Percentiles rank a stretch among this genome's conserved stretches.
Evolutionary conservation across 2,797 vertebrate species (phyloP).

Genomic region (Hylomyscus alleni): DNA sequence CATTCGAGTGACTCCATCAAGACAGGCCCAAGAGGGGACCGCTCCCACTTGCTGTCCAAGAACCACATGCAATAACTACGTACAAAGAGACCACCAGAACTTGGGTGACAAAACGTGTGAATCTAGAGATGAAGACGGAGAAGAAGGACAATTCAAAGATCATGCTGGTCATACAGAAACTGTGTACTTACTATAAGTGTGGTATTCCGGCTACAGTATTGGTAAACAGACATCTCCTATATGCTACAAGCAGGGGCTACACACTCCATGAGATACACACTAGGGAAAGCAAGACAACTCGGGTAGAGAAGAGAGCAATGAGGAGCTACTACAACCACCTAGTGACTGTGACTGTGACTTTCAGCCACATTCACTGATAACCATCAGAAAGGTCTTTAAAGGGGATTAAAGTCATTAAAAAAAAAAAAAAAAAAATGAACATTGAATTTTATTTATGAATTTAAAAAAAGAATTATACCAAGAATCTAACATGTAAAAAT

Average conservation of each 20-base stretch:
- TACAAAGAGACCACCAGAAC: background rate
- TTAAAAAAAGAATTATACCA: constrained; percentile 87
- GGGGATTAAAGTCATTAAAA: constrained; percentile 74
- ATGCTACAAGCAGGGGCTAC: too few relatives aligned
- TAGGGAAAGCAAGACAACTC: background rate
- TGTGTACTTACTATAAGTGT: background rate
- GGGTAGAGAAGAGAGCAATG: too few relatives aligned
- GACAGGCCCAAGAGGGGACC: background rate
- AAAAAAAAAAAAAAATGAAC: constrained; percentile 70
- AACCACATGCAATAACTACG: background rate
- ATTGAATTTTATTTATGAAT: constrained; percentile 85
- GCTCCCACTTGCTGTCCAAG: background rate
- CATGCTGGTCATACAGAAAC: constrained; percentile 63
- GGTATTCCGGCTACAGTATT: background rate
- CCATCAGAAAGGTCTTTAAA: constrained; percentile 70
- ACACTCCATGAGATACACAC: background rate
- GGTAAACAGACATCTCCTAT: background rate
- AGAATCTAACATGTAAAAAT: constrained; percentile 80
- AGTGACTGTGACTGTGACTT: background rate
- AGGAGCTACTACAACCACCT: background rate
- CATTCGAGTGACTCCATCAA: background rate
- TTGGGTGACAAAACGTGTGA: background rate
- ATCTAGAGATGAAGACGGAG: background rate
- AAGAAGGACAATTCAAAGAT: constrained; percentile 72
- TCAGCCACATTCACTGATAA: background rate